These are phyloP conservation scores for Crioceris asparagi DNA, from an alignment of 2,888 invertebrate species.

Conservation along the genomic window DNA sequence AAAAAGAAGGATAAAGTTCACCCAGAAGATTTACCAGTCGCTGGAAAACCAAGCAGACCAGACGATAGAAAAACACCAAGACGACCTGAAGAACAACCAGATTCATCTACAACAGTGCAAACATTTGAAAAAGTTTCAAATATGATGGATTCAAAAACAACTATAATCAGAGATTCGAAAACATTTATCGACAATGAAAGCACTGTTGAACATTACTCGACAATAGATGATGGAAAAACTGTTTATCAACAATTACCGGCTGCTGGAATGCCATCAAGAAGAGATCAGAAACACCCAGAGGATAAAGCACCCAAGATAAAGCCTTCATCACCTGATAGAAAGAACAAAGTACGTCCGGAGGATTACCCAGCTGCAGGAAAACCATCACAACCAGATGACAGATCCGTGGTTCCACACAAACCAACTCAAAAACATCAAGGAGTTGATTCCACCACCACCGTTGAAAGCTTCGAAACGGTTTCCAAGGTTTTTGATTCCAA, in stretches of 20 bases:
- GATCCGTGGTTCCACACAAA: conserved; percentile 1
- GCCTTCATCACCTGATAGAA: neutral
- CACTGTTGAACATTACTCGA: conserved; percentile 24
- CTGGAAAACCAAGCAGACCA: conserved; percentile 9
- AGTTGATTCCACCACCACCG: conserved; percentile 2
- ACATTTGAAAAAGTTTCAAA: neutral
- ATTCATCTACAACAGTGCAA: neutral
- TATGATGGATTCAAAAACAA: conserved; percentile 1
- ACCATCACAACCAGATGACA: conserved; percentile 4
- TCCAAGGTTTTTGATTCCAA: conserved; percentile 12
- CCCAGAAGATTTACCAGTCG: conserved; percentile 12
- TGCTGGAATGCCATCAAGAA: conserved; percentile 15
- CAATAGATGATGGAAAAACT: conserved; percentile 14
- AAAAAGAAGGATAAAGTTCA: conserved; percentile 3
- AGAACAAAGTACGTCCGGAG: conserved; percentile 8
- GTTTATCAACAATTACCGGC: conserved; percentile 15
- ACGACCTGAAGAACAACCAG: neutral
- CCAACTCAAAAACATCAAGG: conserved; percentile 2
- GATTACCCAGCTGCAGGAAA: conserved; percentile 14
- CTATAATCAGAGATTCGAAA: neutral
- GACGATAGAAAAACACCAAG: neutral
- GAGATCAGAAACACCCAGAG: neutral
- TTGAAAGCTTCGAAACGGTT: conserved; percentile 9
- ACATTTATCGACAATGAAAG: conserved; percentile 15
- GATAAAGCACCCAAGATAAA: neutral